Base-by-base conservation (phyloP, 1,140 invertebrate genomes). In the Cylas formicarius region DNA sequence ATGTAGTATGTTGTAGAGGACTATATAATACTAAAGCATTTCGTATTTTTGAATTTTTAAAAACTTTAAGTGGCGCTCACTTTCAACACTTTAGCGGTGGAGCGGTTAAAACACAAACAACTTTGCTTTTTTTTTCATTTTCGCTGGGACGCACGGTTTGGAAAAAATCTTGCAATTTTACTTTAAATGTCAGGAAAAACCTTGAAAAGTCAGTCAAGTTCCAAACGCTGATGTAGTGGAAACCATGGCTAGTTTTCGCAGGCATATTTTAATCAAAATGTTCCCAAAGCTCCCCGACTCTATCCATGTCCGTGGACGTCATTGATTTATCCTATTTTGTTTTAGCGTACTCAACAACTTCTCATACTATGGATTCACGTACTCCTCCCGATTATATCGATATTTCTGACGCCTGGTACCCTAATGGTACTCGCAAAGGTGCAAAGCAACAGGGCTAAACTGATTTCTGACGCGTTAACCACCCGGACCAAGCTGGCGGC, bases 361-460 rank as follows among this genome's bases (percentile, higher is more conserved):
- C 10, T 4, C 24, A 26, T n/a, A 26, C n/a, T n/a, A 26, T 26
- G n/a, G 8, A n/a, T 26, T 9, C 16, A 4, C 28, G 3, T 38
- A 6, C 11, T 20, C 5, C 19, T 38, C 24, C 28, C 23, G 36
- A 7, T 26, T 17, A 7, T 10, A 9, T 20, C 14, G 11, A n/a
- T 38, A 0, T 7, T 16, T 20, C 11, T 39, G 7, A 21, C 39
- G 10, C 39, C 39, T 5, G 28, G n/a, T 10, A 18, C 19, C 11
- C 28, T 42, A 28, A 16, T 21, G 14, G 28, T 20, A 1, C 17
- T 31, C 5, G 28, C 28, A 3, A 9, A 21, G 13, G 18, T 42
- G 3, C 39, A 42, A 20, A 14, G 8, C n/a, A 17, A 31, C 6
- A 31, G 18, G 17, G 39, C 39, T 16, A 42, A 18, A 20, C 19